These are phyloP conservation scores for Corythoichthys intestinalis DNA, from an alignment of 2,113 vertebrate species.

Conservation along the genomic window DNA sequence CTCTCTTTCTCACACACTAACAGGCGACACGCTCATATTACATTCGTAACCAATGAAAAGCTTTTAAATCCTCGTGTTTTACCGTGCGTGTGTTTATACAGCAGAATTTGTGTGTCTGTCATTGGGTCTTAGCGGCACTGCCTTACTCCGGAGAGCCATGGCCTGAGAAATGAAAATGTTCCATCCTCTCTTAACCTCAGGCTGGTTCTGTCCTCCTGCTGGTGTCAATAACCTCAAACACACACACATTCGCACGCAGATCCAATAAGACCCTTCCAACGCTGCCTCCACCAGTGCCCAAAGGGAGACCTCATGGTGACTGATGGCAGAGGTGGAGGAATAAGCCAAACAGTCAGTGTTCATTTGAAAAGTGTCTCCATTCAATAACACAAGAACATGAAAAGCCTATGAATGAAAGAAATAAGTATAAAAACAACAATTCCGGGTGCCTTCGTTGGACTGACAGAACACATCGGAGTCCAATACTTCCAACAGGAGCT, in stretches of 20 bases:
- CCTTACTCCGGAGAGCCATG: slow-evolving; percentile 32
- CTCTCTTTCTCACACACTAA: slow-evolving; percentile 27
- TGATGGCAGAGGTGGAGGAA: slow-evolving; percentile 46
- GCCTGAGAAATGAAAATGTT: slow-evolving; percentile 45
- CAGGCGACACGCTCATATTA: slow-evolving; percentile 22
- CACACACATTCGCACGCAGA: slow-evolving; percentile 23
- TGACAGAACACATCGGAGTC: not conserved
- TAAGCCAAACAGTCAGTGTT: slow-evolving; percentile 42
- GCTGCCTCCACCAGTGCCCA: not conserved
- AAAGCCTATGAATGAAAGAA: slow-evolving; percentile 15
- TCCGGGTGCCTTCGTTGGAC: not conserved
- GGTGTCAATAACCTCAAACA: slow-evolving; percentile 41
- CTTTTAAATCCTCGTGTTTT: slow-evolving; percentile 56
- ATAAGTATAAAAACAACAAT: not conserved
- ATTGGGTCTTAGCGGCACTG: slow-evolving; percentile 24
- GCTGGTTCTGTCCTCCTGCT: slow-evolving; percentile 58
- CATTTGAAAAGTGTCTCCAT: slow-evolving; percentile 26
- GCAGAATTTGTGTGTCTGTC: slow-evolving; percentile 15
- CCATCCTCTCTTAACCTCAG: slow-evolving; percentile 40
- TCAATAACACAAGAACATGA: slow-evolving; percentile 17
- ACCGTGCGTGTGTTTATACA: slow-evolving; percentile 5
- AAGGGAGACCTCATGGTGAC: slow-evolving; percentile 48
- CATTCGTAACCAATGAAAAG: slow-evolving; percentile 50
- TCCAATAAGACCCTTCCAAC: slow-evolving; percentile 24
- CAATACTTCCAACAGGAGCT: not conserved